phyloP scores from a whole-genome alignment of 2,113 vertebrate species.

The Microcebus murinus region DNA sequence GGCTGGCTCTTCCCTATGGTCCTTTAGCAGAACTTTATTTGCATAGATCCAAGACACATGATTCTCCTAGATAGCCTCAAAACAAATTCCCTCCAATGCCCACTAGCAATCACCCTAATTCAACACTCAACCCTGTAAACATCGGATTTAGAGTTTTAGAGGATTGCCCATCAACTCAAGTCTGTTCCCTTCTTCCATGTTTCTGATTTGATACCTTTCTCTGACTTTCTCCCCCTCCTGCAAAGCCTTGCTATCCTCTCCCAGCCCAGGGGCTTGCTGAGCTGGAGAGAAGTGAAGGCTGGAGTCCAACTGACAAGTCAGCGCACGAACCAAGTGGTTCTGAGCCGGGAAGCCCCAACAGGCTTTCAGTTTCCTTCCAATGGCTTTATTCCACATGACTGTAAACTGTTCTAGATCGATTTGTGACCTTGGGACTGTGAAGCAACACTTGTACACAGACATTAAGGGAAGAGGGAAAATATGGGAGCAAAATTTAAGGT shows the following conservation, averaged over 20 bases:
- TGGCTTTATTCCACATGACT: slow-evolving; percentile 48
- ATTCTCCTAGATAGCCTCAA: neutral
- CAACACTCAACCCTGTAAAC: slow-evolving; percentile 19
- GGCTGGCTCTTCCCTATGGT: slow-evolving; percentile 56
- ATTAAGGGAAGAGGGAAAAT: slow-evolving; percentile 10
- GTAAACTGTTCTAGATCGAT: neutral
- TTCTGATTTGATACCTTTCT: slow-evolving; percentile 49
- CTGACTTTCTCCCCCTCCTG: slow-evolving; percentile 31
- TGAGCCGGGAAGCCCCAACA: neutral
- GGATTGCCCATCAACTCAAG: neutral
- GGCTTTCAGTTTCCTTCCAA: slow-evolving; percentile 60
- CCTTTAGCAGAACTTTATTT: slow-evolving; percentile 40
- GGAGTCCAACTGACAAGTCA: neutral
- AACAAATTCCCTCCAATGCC: slow-evolving; percentile 40
- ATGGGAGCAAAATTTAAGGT: slow-evolving; percentile 9
- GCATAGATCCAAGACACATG: slow-evolving; percentile 67
- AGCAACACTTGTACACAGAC: neutral
- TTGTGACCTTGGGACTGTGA: slow-evolving; percentile 49
- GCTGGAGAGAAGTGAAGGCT: neutral
- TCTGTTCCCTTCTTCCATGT: neutral
- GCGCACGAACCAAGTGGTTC: neutral
- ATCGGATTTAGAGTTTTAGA: slow-evolving; percentile 32
- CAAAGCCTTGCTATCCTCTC: neutral
- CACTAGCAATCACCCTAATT: slow-evolving; percentile 15
- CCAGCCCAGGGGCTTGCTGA: no score